Base-by-base conservation (phyloP, 2,113 vertebrate genomes). In the Aplodontia rufa region DNA sequence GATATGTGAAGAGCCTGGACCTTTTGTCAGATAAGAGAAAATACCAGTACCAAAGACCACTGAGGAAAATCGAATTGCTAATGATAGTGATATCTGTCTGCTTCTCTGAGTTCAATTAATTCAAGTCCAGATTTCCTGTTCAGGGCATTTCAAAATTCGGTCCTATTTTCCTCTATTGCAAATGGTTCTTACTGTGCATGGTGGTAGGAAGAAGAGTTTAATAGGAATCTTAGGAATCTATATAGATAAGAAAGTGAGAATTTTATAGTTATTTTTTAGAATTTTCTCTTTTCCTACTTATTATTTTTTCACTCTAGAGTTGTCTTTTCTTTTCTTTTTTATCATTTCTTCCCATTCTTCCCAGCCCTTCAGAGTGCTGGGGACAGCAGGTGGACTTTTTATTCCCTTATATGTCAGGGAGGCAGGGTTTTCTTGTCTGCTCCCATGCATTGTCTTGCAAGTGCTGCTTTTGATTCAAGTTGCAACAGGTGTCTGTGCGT, bases 401-500 rank as follows among this genome's bases (percentile, higher is more conserved):
- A 64, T 30, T 51, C 42, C 35, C 28, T 87, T 78, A 85, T 78
- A 16, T 24, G 1, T 26, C 22, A 49, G 13, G 28, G 28, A 97
- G 42, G 35, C 55, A 55, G 53, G 58, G 8, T 42, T 86, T 35
- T 96, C 75, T 88, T 32, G 35, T 10, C 26, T 40, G 2, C 42
- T 87, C 64, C 0, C 16, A 69, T 35, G 51, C 92, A 32, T 71
- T 95, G 28, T 87, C 76, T 49, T 92, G 24, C n/a, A 92, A 93
- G 66, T 24, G n/a, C 26, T 58, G 20, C 22, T 90, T 89, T 45
- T 60, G 76, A 96, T 83, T 84, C 1, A 6, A 96, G 76, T 75
- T 75, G 90, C 58, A 91, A 20, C 96, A 97, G 89, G 71, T 96
- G 93, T 74, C 91, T 97, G 74, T 60, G 91, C 92, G 81, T 82